phyloP scores from a whole-genome alignment of 2,113 vertebrate species.

The Guaruba guarouba region DNA sequence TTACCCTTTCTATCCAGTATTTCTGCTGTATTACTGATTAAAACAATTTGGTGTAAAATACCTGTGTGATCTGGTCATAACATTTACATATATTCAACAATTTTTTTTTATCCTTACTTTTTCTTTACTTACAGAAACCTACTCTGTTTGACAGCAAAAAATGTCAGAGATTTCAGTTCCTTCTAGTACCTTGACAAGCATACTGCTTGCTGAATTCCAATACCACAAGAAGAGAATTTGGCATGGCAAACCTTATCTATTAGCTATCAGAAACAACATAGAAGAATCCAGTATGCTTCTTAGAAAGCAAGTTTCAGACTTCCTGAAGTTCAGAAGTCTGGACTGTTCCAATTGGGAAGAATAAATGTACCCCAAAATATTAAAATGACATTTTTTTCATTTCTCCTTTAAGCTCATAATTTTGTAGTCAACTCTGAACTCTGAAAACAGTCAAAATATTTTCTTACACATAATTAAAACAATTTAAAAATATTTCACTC shows the following conservation, averaged over 20 bases:
- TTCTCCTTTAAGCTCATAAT: background rate
- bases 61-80: background rate
- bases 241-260: background rate
- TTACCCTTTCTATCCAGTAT: background rate
- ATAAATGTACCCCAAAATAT: background rate
- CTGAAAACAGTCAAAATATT: background rate
- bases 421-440: background rate
- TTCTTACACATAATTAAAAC: background rate
- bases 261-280: background rate
- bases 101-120: background rate
- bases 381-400: background rate
- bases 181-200: background rate
- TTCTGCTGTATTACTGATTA: background rate
- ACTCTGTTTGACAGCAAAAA: background rate
- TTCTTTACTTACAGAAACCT: background rate
- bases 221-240: background rate
- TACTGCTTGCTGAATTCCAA: background rate
- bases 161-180: background rate
- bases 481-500: background rate
- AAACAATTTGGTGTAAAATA: background rate
- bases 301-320: constrained; percentile 28
- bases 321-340: background rate
- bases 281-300: background rate
- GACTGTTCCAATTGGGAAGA: background rate
- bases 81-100: background rate